Evolutionary conservation across 2,888 invertebrate species (phyloP), one percentile per base, ranked within the genome.

Genomic region (Epinotia brunnichana): DNA sequence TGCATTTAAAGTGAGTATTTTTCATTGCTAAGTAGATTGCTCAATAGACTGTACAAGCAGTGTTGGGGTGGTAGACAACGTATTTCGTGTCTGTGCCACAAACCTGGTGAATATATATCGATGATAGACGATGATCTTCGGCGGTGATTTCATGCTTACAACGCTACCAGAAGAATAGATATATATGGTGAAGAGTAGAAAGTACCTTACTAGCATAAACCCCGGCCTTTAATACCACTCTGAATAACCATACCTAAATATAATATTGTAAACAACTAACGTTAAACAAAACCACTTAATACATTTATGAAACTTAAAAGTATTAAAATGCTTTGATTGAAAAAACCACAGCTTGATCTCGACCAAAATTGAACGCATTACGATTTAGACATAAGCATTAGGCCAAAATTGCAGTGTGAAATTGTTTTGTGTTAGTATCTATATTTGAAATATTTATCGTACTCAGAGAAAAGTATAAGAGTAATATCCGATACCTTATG

Each of bases 331-430:
- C 48, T 35, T 53, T 35, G 35, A 53, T 13, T 9, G 17, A 17
- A 29, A 51, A 70, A 59, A 70, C 57, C 51, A 17, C 64, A 51
- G 17, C 21, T 21, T 51, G 17, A 64, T 51, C 48, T 9, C 19
- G 64, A 35, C 24, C 57, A 21, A 59, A 64, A 51, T 59, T 56
- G 62, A 19, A 57, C 39, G 39, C 57, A 70, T 70, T 70, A 61
- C 21, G 63, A 64, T 70, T 70, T 41, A 21, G 64, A 70, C 57
- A 70, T 59, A 51, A 13, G 24, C 41, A 57, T 70, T 70, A 21
- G 29, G 35, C 11, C 39, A 57, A 57, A 57, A 35, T 64, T 39
- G 70, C 59, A 11, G 41, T 21, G 9, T 21, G 15, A 13, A 57
- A 29, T 57, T 57, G 29, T 3, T 57, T 57, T 10, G 11, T 10